Evolutionary conservation across 1,140 invertebrate species (phyloP), one percentile per base, ranked within the genome.

Genomic region (Drepana arcuata): DNA sequence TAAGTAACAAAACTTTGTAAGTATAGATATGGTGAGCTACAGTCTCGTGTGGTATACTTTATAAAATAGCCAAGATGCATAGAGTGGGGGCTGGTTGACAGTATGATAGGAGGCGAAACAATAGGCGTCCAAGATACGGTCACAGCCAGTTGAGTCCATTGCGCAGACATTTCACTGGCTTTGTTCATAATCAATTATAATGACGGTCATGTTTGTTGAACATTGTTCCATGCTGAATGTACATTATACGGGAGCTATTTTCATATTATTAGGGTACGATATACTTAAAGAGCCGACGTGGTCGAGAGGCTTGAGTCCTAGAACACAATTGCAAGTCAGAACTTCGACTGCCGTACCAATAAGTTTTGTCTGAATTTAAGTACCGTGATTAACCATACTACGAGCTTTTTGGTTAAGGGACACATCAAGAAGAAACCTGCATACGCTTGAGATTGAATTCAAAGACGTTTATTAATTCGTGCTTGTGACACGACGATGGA

Each of bases 161-260:
- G 72, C 71, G 63, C 48, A 66, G 70, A 57, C 21, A 41, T 74
- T 68, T 63, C 71, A 71, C 59, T 39, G 21, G 33, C 46, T 63
- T 77, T 75, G 72, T 73, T 69, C 44, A 54, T 72, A 61, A 70
- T 53, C 31, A 45, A 48, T 67, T 62, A 58, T 70, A 64, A 70
- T 61, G 55, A 72, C 63, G 53, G 60, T 54, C 58, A 64, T 61
- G 56, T 63, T 70, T 44, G 47, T 46, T 47, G 52, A 51, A 46
- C 48, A 63, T 73, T 64, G 51, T 68, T 70, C 58, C 56, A 72
- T 55, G 61, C 48, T 60, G 40, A 40, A 41, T 70, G 70, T 45
- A 32, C 63, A 55, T 50, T 41, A 30, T 18, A 36, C 34, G 41
- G 47, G 52, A 56, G 47, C 40, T 45, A 54, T 51, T 45, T 39